Conservation (phyloP, 2,888 invertebrate species). For the Pimpla rufipes region DNA sequence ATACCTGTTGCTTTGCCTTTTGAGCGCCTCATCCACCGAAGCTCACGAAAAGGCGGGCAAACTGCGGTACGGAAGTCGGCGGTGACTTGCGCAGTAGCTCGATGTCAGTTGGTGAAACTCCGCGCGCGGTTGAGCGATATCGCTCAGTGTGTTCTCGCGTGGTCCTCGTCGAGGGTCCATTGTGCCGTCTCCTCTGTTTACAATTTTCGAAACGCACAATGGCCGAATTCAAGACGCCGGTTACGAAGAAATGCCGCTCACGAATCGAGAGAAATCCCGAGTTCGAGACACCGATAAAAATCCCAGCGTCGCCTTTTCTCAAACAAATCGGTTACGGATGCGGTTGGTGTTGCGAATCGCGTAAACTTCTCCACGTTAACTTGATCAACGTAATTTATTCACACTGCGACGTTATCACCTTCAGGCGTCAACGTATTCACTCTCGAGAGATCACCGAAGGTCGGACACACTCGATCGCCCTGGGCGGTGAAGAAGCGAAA, state of each 20-base stretch:
- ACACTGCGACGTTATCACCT: constrained; percentile 57
- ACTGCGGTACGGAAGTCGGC: neutral
- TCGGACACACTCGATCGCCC: constrained; percentile 91
- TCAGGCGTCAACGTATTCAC: constrained; percentile 92
- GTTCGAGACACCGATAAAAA: constrained; percentile 82
- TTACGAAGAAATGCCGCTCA: constrained; percentile 71
- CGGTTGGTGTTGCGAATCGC: constrained; percentile 85
- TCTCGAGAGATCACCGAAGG: constrained; percentile 90
- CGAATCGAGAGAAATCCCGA: constrained; percentile 75
- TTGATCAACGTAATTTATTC: neutral
- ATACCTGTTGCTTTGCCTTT: too few species aligned
- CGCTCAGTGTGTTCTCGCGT: neutral
- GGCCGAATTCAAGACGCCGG: constrained; percentile 81
- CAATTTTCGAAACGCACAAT: constrained; percentile 68
- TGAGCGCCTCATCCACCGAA: neutral
- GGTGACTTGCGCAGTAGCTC: neutral
- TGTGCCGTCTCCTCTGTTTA: neutral
- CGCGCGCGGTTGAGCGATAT: neutral
- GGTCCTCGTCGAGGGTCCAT: neutral
- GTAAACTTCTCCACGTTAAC: neutral
- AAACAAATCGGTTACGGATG: constrained; percentile 92
- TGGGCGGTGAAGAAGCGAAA: constrained; percentile 94
- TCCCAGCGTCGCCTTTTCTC: constrained; percentile 91
- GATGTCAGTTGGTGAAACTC: neutral
- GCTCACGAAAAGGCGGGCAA: constrained; percentile 10